A percentile compares a stretch with the other conserved stretches of the same genome.
Conservation (phyloP, 1,140 invertebrate genomes). For the Laodelphax striatellus region DNA sequence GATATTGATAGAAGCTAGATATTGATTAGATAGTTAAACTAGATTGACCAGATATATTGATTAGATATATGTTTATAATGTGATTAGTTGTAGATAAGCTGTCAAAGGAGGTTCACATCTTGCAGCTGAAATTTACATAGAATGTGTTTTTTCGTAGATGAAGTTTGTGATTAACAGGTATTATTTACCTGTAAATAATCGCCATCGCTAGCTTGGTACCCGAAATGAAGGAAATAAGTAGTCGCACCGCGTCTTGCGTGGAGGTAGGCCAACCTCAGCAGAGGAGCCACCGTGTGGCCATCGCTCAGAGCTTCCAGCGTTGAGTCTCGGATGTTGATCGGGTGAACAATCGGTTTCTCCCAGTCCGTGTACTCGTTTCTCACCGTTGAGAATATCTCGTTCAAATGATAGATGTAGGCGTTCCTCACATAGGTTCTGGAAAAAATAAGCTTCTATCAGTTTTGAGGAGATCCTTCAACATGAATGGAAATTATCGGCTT, state of each 20-base stretch:
- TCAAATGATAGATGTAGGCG: constrained; percentile 74
- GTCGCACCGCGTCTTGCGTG: constrained; percentile 53
- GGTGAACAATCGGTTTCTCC: constrained; percentile 74
- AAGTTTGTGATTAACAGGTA: too few relatives aligned
- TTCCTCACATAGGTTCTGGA: constrained; percentile 73
- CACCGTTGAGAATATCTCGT: constrained; percentile 84
- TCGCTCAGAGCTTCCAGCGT: constrained; percentile 82
- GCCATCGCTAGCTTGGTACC: constrained; percentile 62
- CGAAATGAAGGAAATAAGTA: constrained; percentile 71
- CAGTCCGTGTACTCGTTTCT: constrained; percentile 89
- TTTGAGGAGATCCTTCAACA: too few relatives aligned
- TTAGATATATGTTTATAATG: too few relatives aligned
- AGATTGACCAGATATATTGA: too few relatives aligned
- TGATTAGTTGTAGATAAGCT: too few relatives aligned
- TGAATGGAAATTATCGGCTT: too few relatives aligned
- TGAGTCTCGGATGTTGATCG: constrained; percentile 70
- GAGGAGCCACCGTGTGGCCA: constrained; percentile 60
- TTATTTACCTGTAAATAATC: constrained; percentile 35
- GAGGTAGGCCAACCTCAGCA: constrained; percentile 54
- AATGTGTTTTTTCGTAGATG: too few relatives aligned
- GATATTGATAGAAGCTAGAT: too few relatives aligned
- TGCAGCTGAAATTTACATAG: too few relatives aligned
- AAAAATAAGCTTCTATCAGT: background rate
- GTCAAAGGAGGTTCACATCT: too few relatives aligned
- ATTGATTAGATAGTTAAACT: too few relatives aligned